phyloP scores from a whole-genome alignment of 2,888 invertebrate genomes.

The Apodemia hepburni region DNA sequence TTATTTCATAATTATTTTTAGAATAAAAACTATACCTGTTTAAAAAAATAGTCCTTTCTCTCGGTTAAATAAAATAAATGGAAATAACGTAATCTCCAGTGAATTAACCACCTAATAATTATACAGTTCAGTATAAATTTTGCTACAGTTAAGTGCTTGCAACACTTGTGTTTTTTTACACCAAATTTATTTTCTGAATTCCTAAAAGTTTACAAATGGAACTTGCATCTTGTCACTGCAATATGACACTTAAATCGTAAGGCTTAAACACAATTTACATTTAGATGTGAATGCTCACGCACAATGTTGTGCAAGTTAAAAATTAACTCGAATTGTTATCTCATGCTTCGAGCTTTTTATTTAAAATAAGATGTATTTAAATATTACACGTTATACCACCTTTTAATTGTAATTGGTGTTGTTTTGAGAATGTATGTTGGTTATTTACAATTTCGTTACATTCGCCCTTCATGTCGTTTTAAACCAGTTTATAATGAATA shows the following conservation, averaged over 20 bases:
- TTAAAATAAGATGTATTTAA: constrained; percentile 26
- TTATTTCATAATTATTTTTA: too few relatives aligned
- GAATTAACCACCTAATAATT: too few relatives aligned
- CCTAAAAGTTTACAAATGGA: neutral
- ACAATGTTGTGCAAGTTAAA: constrained; percentile 31
- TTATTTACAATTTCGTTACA: neutral
- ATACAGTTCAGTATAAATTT: too few relatives aligned
- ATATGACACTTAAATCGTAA: neutral
- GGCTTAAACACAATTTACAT: constrained; percentile 19
- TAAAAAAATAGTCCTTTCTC: too few relatives aligned
- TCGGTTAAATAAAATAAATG: too few relatives aligned
- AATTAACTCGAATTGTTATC: constrained; percentile 24
- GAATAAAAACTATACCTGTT: too few relatives aligned
- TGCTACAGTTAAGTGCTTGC: too few relatives aligned
- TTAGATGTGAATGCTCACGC: constrained; percentile 32
- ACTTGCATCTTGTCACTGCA: neutral
- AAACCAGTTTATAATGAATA: too few relatives aligned
- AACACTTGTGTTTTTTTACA: too few relatives aligned
- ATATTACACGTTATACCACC: constrained; percentile 18
- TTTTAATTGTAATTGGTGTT: constrained; percentile 16
- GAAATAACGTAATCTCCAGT: too few relatives aligned
- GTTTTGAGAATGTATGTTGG: constrained; percentile 12
- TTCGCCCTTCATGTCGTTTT: neutral
- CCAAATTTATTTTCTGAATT: too few relatives aligned
- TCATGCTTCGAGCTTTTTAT: constrained; percentile 35